Conservation (phyloP, 2,113 vertebrate genomes). For the Daubentonia madagascariensis region DNA sequence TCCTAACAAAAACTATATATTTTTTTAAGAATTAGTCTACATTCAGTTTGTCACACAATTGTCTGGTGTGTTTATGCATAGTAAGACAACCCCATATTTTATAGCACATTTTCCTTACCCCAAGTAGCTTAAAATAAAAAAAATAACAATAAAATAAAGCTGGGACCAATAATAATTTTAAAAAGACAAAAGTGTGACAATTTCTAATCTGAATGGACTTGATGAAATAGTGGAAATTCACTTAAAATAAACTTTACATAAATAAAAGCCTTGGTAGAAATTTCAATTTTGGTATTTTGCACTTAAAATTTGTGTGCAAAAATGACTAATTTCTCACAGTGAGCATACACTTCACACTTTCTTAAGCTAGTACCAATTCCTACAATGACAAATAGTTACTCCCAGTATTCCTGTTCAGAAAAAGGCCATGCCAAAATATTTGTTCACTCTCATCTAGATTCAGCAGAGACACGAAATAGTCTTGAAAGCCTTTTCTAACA, state of each 20-base stretch:
- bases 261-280: not conserved
- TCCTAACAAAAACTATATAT: not conserved
- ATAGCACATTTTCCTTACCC: not conserved
- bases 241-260: not conserved
- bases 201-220: not conserved
- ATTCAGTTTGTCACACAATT: not conserved
- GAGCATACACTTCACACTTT: not conserved
- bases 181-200: not conserved
- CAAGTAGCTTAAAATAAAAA: not conserved
- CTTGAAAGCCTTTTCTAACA: not conserved
- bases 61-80: not conserved
- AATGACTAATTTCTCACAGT: not conserved
- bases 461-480: not conserved
- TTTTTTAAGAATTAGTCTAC: not conserved
- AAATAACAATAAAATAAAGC: not conserved
- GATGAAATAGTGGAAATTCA: not conserved
- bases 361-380: not conserved
- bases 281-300: not conserved
- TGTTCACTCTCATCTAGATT: slow-evolving; percentile 17
- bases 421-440: not conserved
- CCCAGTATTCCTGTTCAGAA: not conserved
- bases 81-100: not conserved
- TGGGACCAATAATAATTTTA: not conserved
- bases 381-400: not conserved
- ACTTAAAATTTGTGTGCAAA: not conserved